Conservation (phyloP, 2,797 vertebrate genomes). For the Xiphophorus birchmanni region DNA sequence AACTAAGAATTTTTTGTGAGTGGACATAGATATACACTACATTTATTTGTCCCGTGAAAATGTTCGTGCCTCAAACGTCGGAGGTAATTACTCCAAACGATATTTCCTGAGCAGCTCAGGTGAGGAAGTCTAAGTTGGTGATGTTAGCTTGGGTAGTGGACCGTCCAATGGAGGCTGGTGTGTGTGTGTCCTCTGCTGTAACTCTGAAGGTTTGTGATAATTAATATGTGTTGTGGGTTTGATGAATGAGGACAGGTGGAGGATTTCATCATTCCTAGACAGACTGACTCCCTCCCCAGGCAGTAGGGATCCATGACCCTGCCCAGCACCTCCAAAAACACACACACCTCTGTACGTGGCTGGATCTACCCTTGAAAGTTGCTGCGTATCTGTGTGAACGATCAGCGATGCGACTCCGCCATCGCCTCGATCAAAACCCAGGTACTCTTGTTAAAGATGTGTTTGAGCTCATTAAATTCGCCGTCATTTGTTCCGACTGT, state of each 20-base stretch:
- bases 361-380: slow-evolving; percentile 72
- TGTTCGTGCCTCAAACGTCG: slow-evolving; percentile 45
- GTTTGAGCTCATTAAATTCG: slow-evolving; percentile 40
- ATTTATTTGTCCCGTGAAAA: slow-evolving; percentile 53
- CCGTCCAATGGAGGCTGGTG: slow-evolving; percentile 4
- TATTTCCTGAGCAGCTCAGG: slow-evolving; percentile 20
- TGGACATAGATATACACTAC: slow-evolving; percentile 26
- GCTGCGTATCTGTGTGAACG: slow-evolving; percentile 11
- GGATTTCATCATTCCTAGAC: slow-evolving; percentile 82
- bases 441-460: slow-evolving; percentile 32
- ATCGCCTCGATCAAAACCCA: slow-evolving; percentile 16
- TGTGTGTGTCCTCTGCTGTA: slow-evolving; percentile 82
- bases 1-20: not conserved
- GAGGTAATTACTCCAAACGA: slow-evolving; percentile 42
- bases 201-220: slow-evolving; percentile 84
- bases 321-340: slow-evolving; percentile 57
- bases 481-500: slow-evolving; percentile 25
- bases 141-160: slow-evolving; percentile 19
- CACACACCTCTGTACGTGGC: slow-evolving; percentile 35
- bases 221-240: slow-evolving; percentile 83
- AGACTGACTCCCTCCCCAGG: slow-evolving; percentile 79
- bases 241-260: slow-evolving; percentile 86
- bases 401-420: slow-evolving; percentile 6
- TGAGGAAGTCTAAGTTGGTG: slow-evolving; percentile 31
- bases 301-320: slow-evolving; percentile 79